Conservation (phyloP, 2,888 invertebrate genomes). For the Eilema griseolum region DNA sequence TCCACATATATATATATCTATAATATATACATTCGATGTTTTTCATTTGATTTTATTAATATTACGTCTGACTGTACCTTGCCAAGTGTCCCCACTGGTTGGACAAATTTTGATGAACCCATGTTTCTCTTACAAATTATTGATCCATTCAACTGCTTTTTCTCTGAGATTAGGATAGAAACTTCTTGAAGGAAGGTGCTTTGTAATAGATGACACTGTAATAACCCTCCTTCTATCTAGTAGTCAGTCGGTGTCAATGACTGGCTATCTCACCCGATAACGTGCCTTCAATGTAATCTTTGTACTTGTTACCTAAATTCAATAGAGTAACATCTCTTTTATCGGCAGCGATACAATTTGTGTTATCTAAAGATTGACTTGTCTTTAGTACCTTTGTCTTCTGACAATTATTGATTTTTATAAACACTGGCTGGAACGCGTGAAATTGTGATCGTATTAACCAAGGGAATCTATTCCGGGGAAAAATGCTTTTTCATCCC, state of each 20-base stretch:
- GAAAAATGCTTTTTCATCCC: no score
- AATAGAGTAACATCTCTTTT: constrained; percentile 47
- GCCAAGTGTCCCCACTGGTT: no score
- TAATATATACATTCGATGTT: background rate
- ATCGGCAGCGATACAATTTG: constrained; percentile 15
- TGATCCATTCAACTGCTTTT: background rate
- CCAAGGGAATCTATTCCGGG: no score
- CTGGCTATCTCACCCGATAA: constrained; percentile 62
- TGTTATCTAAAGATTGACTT: constrained; percentile 5
- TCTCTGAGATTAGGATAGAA: background rate
- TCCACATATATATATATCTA: no score
- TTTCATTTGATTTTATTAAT: background rate
- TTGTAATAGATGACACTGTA: background rate
- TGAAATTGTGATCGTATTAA: no score
- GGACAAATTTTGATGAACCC: no score
- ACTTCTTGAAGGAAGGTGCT: background rate
- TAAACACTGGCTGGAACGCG: background rate
- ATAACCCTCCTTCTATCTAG: constrained; percentile 13
- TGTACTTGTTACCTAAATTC: constrained; percentile 66
- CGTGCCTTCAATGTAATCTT: constrained; percentile 55
- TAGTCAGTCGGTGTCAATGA: constrained; percentile 54
- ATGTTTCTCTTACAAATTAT: no score
- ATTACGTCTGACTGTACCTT: background rate
- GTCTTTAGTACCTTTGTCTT: background rate
- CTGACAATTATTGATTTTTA: background rate